A percentile compares a stretch with the other conserved stretches of the same genome.
These are phyloP conservation scores for Brachyptera putata DNA, from an alignment of 2,888 invertebrate genomes.

Conservation along the genomic window DNA sequence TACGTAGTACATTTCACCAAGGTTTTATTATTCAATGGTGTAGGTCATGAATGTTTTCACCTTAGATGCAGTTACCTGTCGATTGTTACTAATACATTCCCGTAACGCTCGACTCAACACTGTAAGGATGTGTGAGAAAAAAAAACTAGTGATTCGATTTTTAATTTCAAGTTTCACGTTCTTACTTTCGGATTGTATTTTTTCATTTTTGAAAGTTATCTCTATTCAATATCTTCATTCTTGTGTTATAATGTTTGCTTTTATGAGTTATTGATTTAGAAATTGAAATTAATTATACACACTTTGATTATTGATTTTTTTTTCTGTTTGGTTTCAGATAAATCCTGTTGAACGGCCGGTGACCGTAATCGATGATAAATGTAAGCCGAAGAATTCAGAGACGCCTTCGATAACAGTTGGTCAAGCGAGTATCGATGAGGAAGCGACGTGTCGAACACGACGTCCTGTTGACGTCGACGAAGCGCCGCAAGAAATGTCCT, in stretches of 20 bases:
- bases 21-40: not conserved
- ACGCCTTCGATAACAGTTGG: too few relatives aligned
- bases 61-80: not conserved
- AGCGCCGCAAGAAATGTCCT: slow-evolving; percentile 28
- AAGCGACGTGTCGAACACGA: not conserved
- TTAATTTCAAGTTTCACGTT: slow-evolving; percentile 17
- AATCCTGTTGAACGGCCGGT: slow-evolving; percentile 44
- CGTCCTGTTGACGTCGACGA: not conserved
- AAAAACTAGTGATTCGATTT: not conserved
- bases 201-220: too few relatives aligned
- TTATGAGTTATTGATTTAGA: slow-evolving; percentile 1
- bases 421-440: not conserved
- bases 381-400: slow-evolving; percentile 41
- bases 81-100: not conserved
- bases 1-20: too few relatives aligned
- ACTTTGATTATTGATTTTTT: slow-evolving; percentile 28
- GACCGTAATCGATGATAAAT: slow-evolving; percentile 41
- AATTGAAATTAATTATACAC: not conserved
- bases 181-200: slow-evolving; percentile 19
- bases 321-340: slow-evolving; percentile 42
- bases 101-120: not conserved
- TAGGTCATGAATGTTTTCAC: slow-evolving; percentile 17
- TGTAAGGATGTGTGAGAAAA: slow-evolving; percentile 7
- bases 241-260: too few relatives aligned
- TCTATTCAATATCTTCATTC: too few relatives aligned